Evolutionary conservation across 2,113 vertebrate genomes (phyloP).

Genomic region (Galemys pyrenaicus): DNA sequence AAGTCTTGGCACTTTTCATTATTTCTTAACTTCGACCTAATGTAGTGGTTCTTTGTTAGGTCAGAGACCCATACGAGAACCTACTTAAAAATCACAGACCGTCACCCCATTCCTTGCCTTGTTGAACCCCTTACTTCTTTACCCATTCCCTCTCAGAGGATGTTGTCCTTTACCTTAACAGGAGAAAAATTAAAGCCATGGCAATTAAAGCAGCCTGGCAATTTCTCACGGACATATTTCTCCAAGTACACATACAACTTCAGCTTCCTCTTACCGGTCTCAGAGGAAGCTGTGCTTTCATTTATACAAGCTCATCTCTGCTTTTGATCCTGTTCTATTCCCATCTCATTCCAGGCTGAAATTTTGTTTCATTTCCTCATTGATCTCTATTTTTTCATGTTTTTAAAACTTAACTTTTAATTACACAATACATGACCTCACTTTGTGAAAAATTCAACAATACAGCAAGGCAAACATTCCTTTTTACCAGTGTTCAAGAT

Average conservation of each 20-base stretch:
- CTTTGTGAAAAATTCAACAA: neutral
- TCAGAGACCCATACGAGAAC: neutral
- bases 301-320: neutral
- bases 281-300: neutral
- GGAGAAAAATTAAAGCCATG: neutral
- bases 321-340: neutral
- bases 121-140: neutral
- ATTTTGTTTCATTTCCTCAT: neutral
- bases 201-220: neutral
- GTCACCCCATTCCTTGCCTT: neutral
- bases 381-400: neutral
- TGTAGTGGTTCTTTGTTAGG: neutral
- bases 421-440: neutral
- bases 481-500: neutral
- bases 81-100: neutral
- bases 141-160: neutral
- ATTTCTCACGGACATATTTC: neutral
- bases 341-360: neutral
- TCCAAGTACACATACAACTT: neutral
- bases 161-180: neutral
- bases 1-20: neutral
- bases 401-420: constrained; percentile 3
- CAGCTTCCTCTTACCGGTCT: neutral
- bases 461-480: neutral
- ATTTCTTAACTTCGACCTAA: neutral